phyloP scores from a whole-genome alignment of 1,140 invertebrate genomes.

The Ceratina australensis region DNA sequence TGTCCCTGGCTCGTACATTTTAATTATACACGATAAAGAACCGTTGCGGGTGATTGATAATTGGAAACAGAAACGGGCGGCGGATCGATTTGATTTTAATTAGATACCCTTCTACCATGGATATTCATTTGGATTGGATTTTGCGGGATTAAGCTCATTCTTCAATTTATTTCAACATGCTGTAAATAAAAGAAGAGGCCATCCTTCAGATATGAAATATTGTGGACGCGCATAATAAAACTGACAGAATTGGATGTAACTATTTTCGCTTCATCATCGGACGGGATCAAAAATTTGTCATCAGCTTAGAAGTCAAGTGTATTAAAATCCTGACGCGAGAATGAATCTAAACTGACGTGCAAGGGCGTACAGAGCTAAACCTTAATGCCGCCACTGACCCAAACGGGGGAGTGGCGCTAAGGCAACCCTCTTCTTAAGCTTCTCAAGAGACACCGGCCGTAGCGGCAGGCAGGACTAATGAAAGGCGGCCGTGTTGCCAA shows the following conservation, averaged over 20 bases:
- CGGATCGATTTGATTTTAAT: slow-evolving; percentile 25
- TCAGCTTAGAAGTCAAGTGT: no score
- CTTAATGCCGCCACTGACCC: slow-evolving; percentile 44
- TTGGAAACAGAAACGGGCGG: slow-evolving; percentile 7
- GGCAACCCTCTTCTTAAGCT: slow-evolving; percentile 49
- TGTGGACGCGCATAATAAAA: no score
- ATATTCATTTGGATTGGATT: not conserved
- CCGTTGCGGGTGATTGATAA: slow-evolving; percentile 17
- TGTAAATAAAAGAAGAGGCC: not conserved
- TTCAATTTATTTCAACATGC: not conserved
- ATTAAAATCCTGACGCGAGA: not conserved
- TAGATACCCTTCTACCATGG: not conserved
- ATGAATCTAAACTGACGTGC: not conserved
- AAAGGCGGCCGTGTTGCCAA: slow-evolving; percentile 65
- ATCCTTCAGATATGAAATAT: not conserved
- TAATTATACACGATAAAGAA: slow-evolving; percentile 26
- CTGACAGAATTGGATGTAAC: no score
- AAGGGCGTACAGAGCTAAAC: slow-evolving; percentile 26
- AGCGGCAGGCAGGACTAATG: slow-evolving; percentile 58
- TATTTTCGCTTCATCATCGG: no score
- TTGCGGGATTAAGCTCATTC: not conserved
- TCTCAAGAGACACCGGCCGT: slow-evolving; percentile 46
- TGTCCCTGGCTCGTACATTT: not conserved
- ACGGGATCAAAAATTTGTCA: no score
- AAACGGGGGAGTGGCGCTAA: slow-evolving; percentile 22